Base-by-base conservation (phyloP, 2,888 invertebrate genomes). In the Glaucopsyche alexis region DNA sequence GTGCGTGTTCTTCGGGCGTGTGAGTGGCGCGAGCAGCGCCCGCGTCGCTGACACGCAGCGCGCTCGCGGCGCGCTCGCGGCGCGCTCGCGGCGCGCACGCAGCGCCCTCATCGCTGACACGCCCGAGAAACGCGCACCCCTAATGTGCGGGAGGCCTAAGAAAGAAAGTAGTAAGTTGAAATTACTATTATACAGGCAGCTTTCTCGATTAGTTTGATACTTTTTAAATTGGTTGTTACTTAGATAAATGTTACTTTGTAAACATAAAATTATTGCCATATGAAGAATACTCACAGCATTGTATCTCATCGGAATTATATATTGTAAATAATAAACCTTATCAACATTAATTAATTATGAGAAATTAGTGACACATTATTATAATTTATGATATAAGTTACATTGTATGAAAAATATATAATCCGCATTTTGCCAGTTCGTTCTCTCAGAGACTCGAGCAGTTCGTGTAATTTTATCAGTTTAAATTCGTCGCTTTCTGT, bases 201-300 rank as follows among this genome's bases (percentile, higher is more conserved):
- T 29, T 29, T 55, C 16, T 55, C 16, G 52, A 55, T 16, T 60
- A 60, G 9, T 50, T 29, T 60, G 11, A 60, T 38, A 60, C 60
- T 29, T 11, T 47, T 38, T 13, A 38, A 60, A 60, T 60, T 60
- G 60, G 2, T 60, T 60, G 60, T 60, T 13, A 19, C 55, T 60
- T 47, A 47, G 13, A 47, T 13, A 13, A 13, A 13, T 47, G 13
- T 13, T 47, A 47, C 11, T 55, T 38, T 29, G 60, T 60, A 13
- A 29, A 29, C 13, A 29, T 60, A 0, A 29, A 47, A 13, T 38
- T 65, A 47, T 69, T 69, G 69, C 69, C 69, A 69, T 69, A 38
- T n/a, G 49, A 69, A 69, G 29, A 69, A 69, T 69, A 69, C 69
- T 69, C 69, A 49, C 29, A 16, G 16, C 42, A 16, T 66, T 38